Percentiles rank a stretch among this genome's conserved stretches.
Conservation (phyloP, 2,888 invertebrate species). For the Willowsia nigromaculata region DNA sequence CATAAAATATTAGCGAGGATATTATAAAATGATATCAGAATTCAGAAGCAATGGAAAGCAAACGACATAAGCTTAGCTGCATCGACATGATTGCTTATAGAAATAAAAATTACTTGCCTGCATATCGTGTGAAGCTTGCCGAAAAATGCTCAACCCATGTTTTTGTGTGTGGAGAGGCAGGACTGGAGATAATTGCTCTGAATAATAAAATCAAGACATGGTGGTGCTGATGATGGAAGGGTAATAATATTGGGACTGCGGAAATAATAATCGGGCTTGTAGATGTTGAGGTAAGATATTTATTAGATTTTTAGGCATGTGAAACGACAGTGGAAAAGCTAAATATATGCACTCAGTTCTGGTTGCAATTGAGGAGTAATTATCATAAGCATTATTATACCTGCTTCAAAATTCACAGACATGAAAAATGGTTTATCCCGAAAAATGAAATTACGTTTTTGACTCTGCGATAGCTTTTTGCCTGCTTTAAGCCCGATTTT, state of each 20-base stretch:
- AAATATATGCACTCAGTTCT: neutral
- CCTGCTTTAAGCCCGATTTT: neutral
- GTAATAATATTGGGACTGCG: constrained; percentile 40
- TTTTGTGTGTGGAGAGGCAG: constrained; percentile 9
- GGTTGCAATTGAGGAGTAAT: constrained; percentile 53
- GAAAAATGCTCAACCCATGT: constrained; percentile 4
- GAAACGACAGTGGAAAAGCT: neutral
- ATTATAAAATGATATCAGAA: constrained; percentile 16
- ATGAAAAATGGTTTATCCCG: constrained; percentile 51
- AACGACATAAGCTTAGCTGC: neutral
- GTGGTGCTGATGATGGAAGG: neutral
- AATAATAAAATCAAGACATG: constrained; percentile 58
- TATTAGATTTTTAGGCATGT: constrained; percentile 48
- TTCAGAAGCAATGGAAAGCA: neutral
- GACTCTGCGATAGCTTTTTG: neutral
- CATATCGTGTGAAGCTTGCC: constrained; percentile 30
- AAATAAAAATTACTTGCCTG: constrained; percentile 10
- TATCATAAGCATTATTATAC: constrained; percentile 50
- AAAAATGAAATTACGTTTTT: constrained; percentile 43
- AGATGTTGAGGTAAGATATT: constrained; percentile 66
- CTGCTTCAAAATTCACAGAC: constrained; percentile 13
- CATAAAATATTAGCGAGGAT: constrained; percentile 45
- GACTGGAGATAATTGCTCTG: constrained; percentile 57
- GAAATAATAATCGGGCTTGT: constrained; percentile 53
- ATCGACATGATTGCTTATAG: constrained; percentile 16